These are phyloP conservation scores for Crioceris asparagi DNA, from an alignment of 2,888 invertebrate species.

Conservation along the genomic window DNA sequence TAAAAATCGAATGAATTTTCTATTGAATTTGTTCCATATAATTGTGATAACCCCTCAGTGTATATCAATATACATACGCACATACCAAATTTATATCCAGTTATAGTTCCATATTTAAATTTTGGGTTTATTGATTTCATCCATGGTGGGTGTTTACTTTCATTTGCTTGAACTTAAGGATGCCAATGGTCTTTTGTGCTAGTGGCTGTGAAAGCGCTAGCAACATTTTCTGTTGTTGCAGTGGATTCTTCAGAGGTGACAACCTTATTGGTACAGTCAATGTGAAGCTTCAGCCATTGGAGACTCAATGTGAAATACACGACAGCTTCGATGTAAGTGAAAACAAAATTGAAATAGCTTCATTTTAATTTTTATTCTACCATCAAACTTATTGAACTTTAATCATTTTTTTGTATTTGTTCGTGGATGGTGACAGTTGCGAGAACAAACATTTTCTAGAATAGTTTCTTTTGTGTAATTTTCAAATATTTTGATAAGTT, in stretches of 20 bases:
- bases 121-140: conserved; percentile 3
- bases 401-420: background rate
- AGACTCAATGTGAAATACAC: conserved; percentile 79
- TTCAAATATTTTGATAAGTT: too few relatives aligned
- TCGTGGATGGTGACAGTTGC: too few relatives aligned
- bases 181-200: conserved; percentile 26
- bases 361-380: too few relatives aligned
- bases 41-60: too few relatives aligned
- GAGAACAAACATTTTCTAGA: background rate
- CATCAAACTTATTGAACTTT: too few relatives aligned
- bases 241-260: conserved; percentile 89
- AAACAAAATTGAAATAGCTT: too few relatives aligned
- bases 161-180: conserved; percentile 21
- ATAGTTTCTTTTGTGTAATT: background rate
- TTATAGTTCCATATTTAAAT: background rate
- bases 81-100: background rate
- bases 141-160: conserved; percentile 10
- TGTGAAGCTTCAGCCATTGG: conserved; percentile 81
- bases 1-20: too few relatives aligned
- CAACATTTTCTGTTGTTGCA: conserved; percentile 55
- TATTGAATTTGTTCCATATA: too few relatives aligned
- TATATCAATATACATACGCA: too few relatives aligned
- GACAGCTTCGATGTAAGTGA: conserved; percentile 83
- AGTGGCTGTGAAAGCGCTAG: conserved; percentile 36
- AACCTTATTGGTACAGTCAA: conserved; percentile 68